phyloP scores from a whole-genome alignment of 2,113 vertebrate genomes.

The Petaurus breviceps region DNA sequence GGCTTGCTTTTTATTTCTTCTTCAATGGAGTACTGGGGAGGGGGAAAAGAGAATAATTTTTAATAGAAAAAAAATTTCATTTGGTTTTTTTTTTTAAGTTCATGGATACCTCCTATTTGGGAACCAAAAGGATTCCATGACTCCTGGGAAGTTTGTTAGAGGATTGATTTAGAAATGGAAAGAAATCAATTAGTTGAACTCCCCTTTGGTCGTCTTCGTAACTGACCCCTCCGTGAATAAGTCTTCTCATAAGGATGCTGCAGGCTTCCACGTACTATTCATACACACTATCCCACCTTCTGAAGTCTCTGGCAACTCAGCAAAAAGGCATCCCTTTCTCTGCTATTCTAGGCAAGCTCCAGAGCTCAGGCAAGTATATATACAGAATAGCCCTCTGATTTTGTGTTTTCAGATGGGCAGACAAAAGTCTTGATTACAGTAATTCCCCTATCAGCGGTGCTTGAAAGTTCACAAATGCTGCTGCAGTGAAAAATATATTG shows the following conservation, averaged over 20 bases:
- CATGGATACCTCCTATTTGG: not conserved
- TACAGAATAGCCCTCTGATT: not conserved
- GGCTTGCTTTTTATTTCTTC: not conserved
- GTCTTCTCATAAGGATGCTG: not conserved
- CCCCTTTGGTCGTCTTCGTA: not conserved
- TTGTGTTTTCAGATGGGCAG: not conserved
- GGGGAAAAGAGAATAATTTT: not conserved
- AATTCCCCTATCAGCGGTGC: not conserved
- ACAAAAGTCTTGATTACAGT: not conserved
- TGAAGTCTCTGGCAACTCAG: not conserved
- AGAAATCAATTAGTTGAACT: not conserved
- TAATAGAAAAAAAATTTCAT: not conserved
- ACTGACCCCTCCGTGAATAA: not conserved
- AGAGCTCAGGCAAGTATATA: not conserved
- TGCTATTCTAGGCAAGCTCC: not conserved
- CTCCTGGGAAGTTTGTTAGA: not conserved
- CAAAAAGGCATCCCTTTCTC: not conserved
- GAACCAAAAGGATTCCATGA: not conserved
- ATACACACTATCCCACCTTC: not conserved
- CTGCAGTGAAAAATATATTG: too few species aligned
- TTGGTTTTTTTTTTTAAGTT: not conserved
- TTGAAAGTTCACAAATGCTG: not conserved
- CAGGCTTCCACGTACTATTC: not conserved
- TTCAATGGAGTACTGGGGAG: not conserved
- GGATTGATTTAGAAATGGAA: not conserved